phyloP scores from a whole-genome alignment of 1,140 invertebrate genomes.

The Oppia nitens region DNA sequence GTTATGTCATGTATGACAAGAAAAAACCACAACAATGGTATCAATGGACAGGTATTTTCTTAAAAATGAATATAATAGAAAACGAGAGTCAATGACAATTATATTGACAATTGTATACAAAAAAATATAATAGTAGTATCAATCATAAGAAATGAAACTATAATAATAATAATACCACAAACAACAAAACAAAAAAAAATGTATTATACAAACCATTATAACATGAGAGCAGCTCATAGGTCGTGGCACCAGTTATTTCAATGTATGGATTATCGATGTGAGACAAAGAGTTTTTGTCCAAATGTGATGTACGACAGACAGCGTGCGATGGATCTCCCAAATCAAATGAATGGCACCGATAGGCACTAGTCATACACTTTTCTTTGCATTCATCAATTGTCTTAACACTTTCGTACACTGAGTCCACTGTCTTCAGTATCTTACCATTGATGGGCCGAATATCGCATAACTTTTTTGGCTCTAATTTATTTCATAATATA shows the following conservation, averaged over 20 bases:
- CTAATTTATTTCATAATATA: constrained; percentile 12
- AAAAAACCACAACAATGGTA: too few species aligned
- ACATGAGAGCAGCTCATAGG: constrained; percentile 78
- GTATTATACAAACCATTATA: constrained; percentile 45
- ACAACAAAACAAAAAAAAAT: not conserved
- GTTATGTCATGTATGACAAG: too few species aligned
- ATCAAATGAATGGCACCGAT: constrained; percentile 76
- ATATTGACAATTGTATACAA: not conserved
- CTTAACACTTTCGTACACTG: constrained; percentile 63
- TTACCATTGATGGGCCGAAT: constrained; percentile 71
- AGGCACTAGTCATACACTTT: constrained; percentile 65
- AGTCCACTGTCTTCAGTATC: constrained; percentile 82
- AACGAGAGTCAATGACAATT: not conserved
- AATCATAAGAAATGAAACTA: not conserved
- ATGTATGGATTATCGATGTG: constrained; percentile 72
- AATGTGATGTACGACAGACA: constrained; percentile 77
- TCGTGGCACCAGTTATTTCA: constrained; percentile 59
- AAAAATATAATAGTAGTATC: not conserved
- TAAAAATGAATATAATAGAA: too few species aligned
- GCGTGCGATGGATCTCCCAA: constrained; percentile 77
- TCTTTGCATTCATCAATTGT: constrained; percentile 63
- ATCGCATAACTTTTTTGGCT: constrained; percentile 47
- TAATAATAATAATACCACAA: not conserved
- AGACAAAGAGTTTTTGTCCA: constrained; percentile 63
- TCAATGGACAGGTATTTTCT: too few species aligned